Evolutionary conservation across 2,888 invertebrate species (phyloP).

Genomic region (Nomada hirtipes): DNA sequence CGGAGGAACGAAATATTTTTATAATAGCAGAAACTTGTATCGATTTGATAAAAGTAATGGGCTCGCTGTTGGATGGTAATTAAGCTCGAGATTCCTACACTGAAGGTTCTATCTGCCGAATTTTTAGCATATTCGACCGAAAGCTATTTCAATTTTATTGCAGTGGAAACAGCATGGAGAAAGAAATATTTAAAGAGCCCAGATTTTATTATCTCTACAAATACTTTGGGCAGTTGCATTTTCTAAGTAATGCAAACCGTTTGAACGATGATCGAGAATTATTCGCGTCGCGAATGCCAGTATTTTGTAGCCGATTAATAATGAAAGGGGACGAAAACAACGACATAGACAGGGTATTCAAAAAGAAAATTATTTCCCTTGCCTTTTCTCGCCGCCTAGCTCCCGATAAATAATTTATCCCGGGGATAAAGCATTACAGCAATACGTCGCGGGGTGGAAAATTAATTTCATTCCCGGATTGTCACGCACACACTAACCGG

Average conservation of each 20-base stretch:
- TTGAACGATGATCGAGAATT: neutral
- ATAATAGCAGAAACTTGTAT: neutral
- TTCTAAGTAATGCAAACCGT: neutral
- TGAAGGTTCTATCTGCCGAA: too few species aligned
- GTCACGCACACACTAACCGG: conserved; percentile 67
- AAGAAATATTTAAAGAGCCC: too few species aligned
- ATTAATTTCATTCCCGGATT: conserved; percentile 75
- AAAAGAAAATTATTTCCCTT: conserved; percentile 12
- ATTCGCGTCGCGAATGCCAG: neutral
- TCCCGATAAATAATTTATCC: conserved; percentile 67
- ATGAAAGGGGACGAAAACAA: neutral
- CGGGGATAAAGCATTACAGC: conserved; percentile 59
- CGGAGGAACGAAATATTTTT: neutral
- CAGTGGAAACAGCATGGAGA: too few species aligned
- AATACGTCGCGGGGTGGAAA: conserved; percentile 68
- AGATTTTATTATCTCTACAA: too few species aligned
- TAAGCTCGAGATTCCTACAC: too few species aligned
- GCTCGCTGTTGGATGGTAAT: too few species aligned
- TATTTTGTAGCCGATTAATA: neutral
- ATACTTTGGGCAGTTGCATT: too few species aligned
- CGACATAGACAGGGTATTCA: neutral
- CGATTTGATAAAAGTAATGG: neutral
- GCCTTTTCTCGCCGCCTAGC: conserved; percentile 24
- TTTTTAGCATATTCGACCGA: too few species aligned
- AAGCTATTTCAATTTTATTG: too few species aligned